Evolutionary conservation across 2,113 vertebrate species (phyloP).

Genomic region (Pandion haliaetus): DNA sequence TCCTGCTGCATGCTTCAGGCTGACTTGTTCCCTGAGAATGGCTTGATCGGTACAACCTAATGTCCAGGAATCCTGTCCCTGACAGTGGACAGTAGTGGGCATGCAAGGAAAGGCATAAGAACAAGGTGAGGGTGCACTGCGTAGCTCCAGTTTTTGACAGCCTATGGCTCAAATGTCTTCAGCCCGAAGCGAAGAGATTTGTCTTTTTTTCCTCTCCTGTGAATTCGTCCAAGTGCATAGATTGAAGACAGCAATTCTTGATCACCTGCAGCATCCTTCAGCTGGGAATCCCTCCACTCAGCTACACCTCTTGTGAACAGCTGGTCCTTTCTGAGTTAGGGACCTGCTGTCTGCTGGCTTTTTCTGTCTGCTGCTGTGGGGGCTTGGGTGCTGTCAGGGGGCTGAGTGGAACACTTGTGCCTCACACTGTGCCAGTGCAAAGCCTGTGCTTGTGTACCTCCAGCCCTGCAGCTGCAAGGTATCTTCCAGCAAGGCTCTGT

Average conservation of each 20-base stretch:
- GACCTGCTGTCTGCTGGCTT: not conserved
- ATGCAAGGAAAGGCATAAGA: not conserved
- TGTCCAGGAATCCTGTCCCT: not conserved
- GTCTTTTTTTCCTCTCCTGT: not conserved
- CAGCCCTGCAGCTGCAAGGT: not conserved
- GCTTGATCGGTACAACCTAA: not conserved
- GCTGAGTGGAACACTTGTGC: not conserved
- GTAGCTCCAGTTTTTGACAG: not conserved
- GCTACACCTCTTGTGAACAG: not conserved
- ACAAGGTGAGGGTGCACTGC: not conserved
- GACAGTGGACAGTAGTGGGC: not conserved
- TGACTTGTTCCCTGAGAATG: not conserved
- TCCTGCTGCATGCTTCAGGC: not conserved
- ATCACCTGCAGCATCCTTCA: not conserved
- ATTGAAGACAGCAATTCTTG: not conserved
- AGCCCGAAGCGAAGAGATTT: not conserved
- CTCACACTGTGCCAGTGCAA: not conserved
- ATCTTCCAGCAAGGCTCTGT: not conserved
- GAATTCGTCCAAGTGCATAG: not conserved
- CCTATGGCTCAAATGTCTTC: not conserved
- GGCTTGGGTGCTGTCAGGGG: not conserved
- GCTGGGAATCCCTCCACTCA: fast-evolving
- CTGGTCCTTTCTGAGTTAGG: not conserved
- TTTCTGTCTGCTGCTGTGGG: not conserved
- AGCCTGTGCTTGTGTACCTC: not conserved